Evolutionary conservation across 2,888 invertebrate species (phyloP).

Genomic region (Sinopyrophorus schimmeli): DNA sequence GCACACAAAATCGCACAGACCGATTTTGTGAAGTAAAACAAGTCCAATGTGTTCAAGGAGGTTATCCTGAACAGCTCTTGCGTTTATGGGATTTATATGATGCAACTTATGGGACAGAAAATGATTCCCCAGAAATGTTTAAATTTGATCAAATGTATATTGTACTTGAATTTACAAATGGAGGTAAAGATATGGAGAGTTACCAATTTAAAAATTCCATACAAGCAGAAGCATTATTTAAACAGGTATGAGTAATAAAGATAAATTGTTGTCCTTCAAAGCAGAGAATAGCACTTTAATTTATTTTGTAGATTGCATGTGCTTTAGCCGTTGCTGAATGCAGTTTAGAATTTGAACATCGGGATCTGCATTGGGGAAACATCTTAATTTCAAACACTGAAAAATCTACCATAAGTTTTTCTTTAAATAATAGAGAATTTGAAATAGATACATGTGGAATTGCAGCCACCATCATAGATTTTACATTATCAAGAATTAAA

Average conservation of each 20-base stretch:
- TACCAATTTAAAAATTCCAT: conserved; percentile 74
- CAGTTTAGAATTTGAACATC: conserved; percentile 86
- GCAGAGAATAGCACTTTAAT: no score
- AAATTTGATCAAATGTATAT: conserved; percentile 76
- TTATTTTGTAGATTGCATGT: conserved; percentile 72
- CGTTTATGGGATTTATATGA: conserved; percentile 84
- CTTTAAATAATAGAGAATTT: conserved; percentile 56
- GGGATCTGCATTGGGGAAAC: conserved; percentile 97
- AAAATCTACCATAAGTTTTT: conserved; percentile 58
- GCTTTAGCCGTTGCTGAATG: conserved; percentile 87
- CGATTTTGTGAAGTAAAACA: conserved; percentile 73
- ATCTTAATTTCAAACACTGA: conserved; percentile 73
- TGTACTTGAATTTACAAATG: conserved; percentile 81
- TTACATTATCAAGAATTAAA: conserved; percentile 79
- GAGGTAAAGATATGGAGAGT: conserved; percentile 83
- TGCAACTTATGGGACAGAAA: conserved; percentile 74
- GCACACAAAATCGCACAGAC: conserved; percentile 63
- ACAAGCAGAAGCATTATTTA: conserved; percentile 72
- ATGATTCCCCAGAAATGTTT: conserved; percentile 80
- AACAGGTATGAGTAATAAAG: conserved; percentile 67
- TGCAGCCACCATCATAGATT: conserved; percentile 83
- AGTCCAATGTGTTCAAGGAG: conserved; percentile 75
- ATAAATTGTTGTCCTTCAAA: no score
- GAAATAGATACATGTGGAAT: conserved; percentile 61
- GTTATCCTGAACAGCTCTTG: conserved; percentile 76